Base-by-base conservation (phyloP, 2,797 vertebrate genomes). In the Cossypha caffra region DNA sequence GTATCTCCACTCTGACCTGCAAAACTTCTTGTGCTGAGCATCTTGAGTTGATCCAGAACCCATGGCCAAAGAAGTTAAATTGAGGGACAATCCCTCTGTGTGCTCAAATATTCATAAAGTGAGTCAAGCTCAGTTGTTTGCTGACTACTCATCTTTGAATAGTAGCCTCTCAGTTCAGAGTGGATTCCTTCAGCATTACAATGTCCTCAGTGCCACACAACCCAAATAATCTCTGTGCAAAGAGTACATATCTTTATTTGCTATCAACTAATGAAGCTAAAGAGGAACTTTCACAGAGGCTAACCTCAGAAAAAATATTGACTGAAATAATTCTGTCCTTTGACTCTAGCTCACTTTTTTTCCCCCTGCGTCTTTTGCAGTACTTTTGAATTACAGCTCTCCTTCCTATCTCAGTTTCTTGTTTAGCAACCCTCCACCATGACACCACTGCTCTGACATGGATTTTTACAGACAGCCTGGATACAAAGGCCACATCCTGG, bases 61-160 rank as follows among this genome's bases (percentile, higher is more conserved):
- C n/a, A 58, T 9, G 84, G 79, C 38, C 73, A 81, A 20, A 7
- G 8, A 63, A 86, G 59, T 62, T 59, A 86, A 93, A 76, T 48
- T 91, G 74, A 96, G 68, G 54, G 64, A 72, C 47, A 88, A 82
- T 72, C 85, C 92, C 91, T 86, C 88, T 92, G 81, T 82, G 55
- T 63, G 58, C 50, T 91, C 77, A 96, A 89, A 76, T 74, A 63
- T 37, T 90, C 67, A 78, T 19, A 0, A 59, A 94, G 55, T 86
- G 63, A 93, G 48, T 90, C 82, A 95, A 84, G 66, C 62, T 57
- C 55, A 28, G 63, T 38, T 88, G 71, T 96, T 93, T 95, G 96
- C 94, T 95, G 94, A 92, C 79, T 88, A 58, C 80, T 90, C 63
- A 71, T 84, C 81, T 90, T 63, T 92, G 85, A 92, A 95, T 47